Percentiles rank a stretch among this genome's conserved stretches.
phyloP scores from a whole-genome alignment of 2,888 invertebrate species.

The Leptopilina drosophilae region DNA sequence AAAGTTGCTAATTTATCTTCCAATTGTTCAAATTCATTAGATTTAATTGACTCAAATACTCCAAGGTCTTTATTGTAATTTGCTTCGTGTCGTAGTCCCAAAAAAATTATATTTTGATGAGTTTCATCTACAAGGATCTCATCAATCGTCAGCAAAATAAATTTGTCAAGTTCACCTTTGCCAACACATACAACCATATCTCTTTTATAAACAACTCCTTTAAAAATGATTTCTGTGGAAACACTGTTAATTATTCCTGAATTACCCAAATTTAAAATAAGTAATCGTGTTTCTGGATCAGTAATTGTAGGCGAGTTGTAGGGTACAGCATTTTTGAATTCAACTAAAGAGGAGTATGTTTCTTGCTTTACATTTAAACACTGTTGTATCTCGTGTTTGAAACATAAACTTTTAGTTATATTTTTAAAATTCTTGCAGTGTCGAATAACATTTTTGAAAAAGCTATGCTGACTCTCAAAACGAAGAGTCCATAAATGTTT shows the following conservation, averaged over 20 bases:
- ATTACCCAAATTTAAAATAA: background rate
- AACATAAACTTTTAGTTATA: slow-evolving; percentile 47
- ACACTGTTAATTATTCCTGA: background rate
- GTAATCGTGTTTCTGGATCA: background rate
- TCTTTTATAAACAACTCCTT: background rate
- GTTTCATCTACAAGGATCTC: background rate
- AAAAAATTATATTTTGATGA: background rate
- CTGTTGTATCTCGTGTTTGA: slow-evolving; percentile 47
- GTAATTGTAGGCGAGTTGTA: background rate
- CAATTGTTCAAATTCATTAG: background rate
- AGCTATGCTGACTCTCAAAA: slow-evolving; percentile 61
- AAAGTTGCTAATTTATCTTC: background rate
- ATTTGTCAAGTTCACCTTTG: background rate
- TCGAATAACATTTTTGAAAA: slow-evolving; percentile 55
- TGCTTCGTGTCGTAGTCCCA: background rate
- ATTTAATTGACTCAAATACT: background rate
- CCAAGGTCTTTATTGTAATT: background rate
- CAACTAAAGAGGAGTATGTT: background rate
- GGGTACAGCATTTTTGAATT: background rate
- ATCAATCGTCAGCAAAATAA: background rate
- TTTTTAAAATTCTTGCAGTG: slow-evolving; percentile 58
- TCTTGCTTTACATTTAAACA: background rate
- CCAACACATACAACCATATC: slow-evolving; percentile 7
- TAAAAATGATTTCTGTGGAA: background rate
- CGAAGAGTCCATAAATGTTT: slow-evolving; percentile 54